Conservation (phyloP, 2,888 invertebrate genomes). For the Keiferia lycopersicella region DNA sequence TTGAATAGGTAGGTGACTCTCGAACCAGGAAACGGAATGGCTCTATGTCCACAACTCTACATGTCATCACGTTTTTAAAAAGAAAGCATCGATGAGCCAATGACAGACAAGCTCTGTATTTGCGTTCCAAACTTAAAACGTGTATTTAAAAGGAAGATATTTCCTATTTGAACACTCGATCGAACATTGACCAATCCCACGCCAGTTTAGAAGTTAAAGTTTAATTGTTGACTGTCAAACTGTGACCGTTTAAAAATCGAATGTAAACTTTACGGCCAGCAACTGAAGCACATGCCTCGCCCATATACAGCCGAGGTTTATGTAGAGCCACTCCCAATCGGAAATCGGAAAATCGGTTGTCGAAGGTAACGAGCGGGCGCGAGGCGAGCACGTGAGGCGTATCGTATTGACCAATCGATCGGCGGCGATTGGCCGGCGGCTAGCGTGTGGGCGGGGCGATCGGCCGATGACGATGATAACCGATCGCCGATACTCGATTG, state of each 20-base stretch:
- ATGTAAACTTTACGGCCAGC: slow-evolving; percentile 10
- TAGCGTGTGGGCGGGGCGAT: slow-evolving; percentile 62
- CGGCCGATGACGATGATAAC: slow-evolving; percentile 56
- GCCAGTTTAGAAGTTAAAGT: slow-evolving; percentile 9
- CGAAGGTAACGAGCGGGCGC: slow-evolving; percentile 29
- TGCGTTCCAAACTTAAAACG: slow-evolving; percentile 16
- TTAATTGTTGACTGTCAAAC: not conserved
- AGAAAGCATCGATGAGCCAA: slow-evolving; percentile 36
- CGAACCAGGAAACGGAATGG: slow-evolving; percentile 41
- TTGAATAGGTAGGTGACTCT: slow-evolving; percentile 33
- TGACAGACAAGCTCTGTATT: slow-evolving; percentile 26
- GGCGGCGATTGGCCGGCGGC: slow-evolving; percentile 68
- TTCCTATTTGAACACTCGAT: slow-evolving; percentile 22
- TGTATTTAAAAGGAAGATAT: slow-evolving; percentile 4
- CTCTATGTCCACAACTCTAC: slow-evolving; percentile 38
- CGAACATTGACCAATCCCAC: slow-evolving; percentile 21
- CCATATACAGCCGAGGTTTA: slow-evolving; percentile 21
- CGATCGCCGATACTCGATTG: slow-evolving; percentile 21
- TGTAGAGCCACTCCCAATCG: slow-evolving; percentile 22
- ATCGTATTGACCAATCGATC: slow-evolving; percentile 69
- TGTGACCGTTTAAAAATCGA: slow-evolving; percentile 9
- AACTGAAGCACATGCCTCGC: slow-evolving; percentile 22
- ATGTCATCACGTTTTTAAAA: slow-evolving; percentile 30
- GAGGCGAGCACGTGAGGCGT: slow-evolving; percentile 47
- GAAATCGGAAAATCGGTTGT: slow-evolving; percentile 25